Conservation (phyloP, 2,797 vertebrate species). For the Acomys russatus region DNA sequence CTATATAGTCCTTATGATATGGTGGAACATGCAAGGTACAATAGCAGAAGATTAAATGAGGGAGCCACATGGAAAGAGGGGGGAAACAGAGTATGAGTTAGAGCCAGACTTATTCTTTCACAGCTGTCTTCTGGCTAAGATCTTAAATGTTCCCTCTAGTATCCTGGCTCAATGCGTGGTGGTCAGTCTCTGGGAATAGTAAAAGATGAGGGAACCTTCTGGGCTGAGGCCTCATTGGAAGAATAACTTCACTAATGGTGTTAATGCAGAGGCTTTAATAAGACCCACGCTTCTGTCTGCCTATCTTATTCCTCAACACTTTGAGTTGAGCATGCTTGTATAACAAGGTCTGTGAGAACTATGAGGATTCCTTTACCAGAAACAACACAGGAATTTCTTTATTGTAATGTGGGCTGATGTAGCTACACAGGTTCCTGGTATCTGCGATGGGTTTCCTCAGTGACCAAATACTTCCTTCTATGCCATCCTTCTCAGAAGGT, state of each 20-base stretch:
- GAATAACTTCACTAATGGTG: rapidly evolving
- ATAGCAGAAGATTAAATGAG: no score
- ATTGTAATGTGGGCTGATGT: not conserved
- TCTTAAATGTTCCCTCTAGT: not conserved
- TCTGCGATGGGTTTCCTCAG: not conserved
- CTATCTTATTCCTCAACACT: not conserved
- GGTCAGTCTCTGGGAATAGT: not conserved
- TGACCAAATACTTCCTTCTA: not conserved
- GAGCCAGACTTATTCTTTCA: not conserved
- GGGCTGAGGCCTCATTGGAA: no score
- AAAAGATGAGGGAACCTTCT: not conserved
- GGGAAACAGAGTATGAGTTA: not conserved
- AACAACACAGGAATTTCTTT: not conserved
- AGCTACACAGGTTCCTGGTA: not conserved
- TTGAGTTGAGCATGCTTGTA: not conserved
- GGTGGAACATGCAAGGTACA: not conserved
- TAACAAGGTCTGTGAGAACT: not conserved
- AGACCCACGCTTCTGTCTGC: not conserved
- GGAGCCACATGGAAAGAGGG: no score
- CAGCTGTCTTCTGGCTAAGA: not conserved
- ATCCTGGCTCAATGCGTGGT: not conserved
- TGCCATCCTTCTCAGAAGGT: no score
- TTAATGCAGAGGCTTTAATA: not conserved
- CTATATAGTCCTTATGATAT: no score
- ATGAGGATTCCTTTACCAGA: not conserved